Percentiles rank a stretch among this genome's conserved stretches.
phyloP scores from a whole-genome alignment of 2,113 vertebrate species.

The Psilopsiagon aurifrons region DNA sequence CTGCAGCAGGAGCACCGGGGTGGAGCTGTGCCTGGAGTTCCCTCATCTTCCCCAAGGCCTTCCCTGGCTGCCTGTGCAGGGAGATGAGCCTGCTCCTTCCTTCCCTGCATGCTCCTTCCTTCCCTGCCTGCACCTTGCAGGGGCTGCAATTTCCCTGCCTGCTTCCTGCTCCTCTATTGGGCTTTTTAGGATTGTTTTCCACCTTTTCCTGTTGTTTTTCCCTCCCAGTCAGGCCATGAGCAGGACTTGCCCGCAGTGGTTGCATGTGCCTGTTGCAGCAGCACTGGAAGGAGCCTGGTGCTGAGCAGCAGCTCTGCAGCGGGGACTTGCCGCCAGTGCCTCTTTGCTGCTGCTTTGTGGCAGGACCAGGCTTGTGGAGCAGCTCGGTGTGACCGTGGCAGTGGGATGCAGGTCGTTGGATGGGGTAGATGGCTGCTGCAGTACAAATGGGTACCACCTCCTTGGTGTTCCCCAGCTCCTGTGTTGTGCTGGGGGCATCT shows the following conservation, averaged over 20 bases:
- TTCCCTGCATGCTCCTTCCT: neutral
- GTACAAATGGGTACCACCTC: neutral
- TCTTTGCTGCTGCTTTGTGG: neutral
- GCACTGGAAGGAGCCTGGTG: neutral
- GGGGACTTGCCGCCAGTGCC: neutral
- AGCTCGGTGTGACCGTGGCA: accelerated
- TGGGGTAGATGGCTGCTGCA: neutral
- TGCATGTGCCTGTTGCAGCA: neutral
- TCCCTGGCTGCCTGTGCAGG: neutral
- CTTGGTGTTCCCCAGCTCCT: neutral
- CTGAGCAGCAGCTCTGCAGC: neutral
- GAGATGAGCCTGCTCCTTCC: neutral
- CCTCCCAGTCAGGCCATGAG: neutral
- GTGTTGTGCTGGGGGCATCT: accelerated
- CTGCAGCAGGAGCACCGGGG: neutral
- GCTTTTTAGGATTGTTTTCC: accelerated
- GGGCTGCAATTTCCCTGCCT: neutral
- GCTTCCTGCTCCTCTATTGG: neutral
- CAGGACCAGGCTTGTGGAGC: neutral
- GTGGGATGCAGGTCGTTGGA: neutral
- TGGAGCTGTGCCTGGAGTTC: constrained; percentile 44
- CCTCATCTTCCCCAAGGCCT: constrained; percentile 5
- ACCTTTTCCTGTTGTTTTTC: neutral
- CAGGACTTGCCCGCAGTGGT: neutral
- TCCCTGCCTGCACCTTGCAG: neutral